These are phyloP conservation scores for Oopsacas minuta DNA, from an alignment of 37 sponge, comb jelly and placozoan species.

Conservation along the genomic window DNA sequence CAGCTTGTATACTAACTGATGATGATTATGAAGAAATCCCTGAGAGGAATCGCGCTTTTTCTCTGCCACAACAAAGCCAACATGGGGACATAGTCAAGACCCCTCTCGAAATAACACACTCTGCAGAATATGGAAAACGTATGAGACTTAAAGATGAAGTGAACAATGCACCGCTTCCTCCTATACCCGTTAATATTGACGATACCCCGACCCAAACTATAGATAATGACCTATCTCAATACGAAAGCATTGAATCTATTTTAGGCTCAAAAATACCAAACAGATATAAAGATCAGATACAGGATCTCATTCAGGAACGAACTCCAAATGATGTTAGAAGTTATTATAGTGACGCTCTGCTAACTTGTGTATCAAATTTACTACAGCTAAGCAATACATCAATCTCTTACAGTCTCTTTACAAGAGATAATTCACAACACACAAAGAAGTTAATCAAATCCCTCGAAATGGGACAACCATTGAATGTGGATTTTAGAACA, in stretches of 20 bases:
- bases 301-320: background rate
- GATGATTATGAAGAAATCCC: background rate
- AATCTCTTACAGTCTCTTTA: background rate
- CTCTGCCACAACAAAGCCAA: background rate
- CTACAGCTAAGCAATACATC: background rate
- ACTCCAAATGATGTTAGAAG: background rate
- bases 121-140: background rate
- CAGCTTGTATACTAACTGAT: background rate
- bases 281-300: background rate
- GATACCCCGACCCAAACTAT: background rate
- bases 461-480: background rate
- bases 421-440: background rate
- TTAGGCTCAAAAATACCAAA: background rate
- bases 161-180: background rate
- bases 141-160: background rate
- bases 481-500: background rate
- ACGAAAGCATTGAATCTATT: background rate
- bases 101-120: background rate
- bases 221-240: background rate
- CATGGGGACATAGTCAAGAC: background rate
- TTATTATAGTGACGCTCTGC: background rate
- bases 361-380: background rate
- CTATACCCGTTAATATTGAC: background rate
- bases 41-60: background rate
- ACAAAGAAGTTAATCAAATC: constrained; percentile 3